Base-by-base conservation (phyloP, 1,140 invertebrate species). In the Bombus superbus region DNA sequence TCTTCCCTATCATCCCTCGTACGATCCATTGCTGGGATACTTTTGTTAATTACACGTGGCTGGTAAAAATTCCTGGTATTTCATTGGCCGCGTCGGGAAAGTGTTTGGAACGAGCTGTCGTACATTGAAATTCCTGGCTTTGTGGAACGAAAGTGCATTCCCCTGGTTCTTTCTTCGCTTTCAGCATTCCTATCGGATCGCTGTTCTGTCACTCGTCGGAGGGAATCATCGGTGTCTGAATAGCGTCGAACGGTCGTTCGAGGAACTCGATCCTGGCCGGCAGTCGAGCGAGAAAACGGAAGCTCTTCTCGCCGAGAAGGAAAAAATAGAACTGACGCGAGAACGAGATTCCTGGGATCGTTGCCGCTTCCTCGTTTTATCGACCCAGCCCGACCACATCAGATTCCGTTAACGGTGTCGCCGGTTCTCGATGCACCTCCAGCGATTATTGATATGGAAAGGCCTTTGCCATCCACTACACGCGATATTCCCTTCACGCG, bases 341-440 rank as follows among this genome's bases (percentile, higher is more conserved):
- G 80, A 79, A 81, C 79, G 85, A 89, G 82, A 90, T 89, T 79
- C 86, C 66, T 40, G 53, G 66, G 81, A 89, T 84, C 88, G 57
- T 89, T 85, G 44, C 79, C 75, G 35, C 77, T 89, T 84, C 77
- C 89, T 87, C 73, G 74, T 90, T 79, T 66, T 66, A 85, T 85
- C 78, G 44, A 76, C 1, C n/a, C 64, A 6, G 15, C 35, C 38
- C 15, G 59, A 72, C 47, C 71, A 22, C 35, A 47, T 53, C 69
- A 64, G 81, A 57, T 64, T 85, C 64, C 75, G 81, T 89, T 83
- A 87, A 89, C 81, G 57, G 47, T 76, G 44, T 81, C 66, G 57
- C 66, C 53, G 42, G 76, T 15, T 57, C 72, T 81, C 42, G 73
- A 47, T 66, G 72, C 66, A 62, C 66, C 9, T 32, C 2, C 1